These are phyloP conservation scores for Hystrix brachyura DNA, from an alignment of 2,113 vertebrate species.

Conservation along the genomic window DNA sequence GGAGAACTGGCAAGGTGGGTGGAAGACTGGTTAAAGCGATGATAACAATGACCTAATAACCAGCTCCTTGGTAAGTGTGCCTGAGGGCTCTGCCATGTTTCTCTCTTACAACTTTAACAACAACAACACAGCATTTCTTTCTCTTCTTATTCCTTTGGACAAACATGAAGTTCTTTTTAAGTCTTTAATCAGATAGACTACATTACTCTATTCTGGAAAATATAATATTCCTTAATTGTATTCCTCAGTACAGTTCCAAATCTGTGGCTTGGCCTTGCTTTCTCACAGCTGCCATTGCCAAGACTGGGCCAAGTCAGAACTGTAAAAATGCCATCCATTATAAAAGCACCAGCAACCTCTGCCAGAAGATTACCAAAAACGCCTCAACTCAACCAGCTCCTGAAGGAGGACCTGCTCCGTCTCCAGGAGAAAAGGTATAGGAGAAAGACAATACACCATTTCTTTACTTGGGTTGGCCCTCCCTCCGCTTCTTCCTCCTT, in stretches of 20 bases:
- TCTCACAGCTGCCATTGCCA: constrained; percentile 14
- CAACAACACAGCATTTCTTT: neutral
- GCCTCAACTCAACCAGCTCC: neutral
- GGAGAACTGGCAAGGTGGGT: neutral
- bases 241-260: constrained; percentile 56
- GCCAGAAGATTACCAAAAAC: neutral
- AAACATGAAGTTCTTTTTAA: constrained; percentile 23
- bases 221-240: constrained; percentile 47
- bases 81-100: neutral
- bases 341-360: neutral
- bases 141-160: constrained; percentile 24
- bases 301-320: neutral
- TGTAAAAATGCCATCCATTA: neutral
- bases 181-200: constrained; percentile 45
- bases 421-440: neutral
- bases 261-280: neutral
- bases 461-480: neutral
- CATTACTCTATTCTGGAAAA: constrained; percentile 51
- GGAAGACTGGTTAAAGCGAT: neutral
- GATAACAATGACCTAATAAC: neutral
- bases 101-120: neutral
- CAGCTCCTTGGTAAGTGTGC: neutral
- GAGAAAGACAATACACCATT: neutral
- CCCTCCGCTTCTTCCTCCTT: neutral
- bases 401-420: neutral